phyloP scores from a whole-genome alignment of 2,113 vertebrate species.

The Pedetes capensis region DNA sequence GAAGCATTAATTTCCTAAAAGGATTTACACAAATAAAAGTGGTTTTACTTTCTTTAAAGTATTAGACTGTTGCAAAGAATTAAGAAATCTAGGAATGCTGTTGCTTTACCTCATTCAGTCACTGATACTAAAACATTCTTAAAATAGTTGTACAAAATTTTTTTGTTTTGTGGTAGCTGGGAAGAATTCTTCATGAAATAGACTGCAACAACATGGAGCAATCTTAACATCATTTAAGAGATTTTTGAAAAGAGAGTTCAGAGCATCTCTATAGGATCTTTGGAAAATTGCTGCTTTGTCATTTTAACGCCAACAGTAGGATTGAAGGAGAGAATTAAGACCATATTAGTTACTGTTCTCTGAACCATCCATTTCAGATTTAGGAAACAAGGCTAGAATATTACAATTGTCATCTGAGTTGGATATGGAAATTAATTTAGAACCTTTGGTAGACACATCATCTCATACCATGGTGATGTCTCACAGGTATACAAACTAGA shows the following conservation, averaged over 20 bases:
- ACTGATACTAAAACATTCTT: conserved; percentile 53
- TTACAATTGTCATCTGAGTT: conserved; percentile 19
- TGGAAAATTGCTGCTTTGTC: conserved; percentile 34
- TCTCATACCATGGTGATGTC: not conserved
- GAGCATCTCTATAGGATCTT: conserved; percentile 13
- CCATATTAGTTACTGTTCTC: conserved; percentile 16
- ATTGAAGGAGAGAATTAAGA: not conserved
- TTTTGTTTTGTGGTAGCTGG: conserved; percentile 49
- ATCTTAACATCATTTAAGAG: conserved; percentile 9
- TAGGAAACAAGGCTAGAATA: conserved; percentile 13
- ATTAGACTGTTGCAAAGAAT: conserved; percentile 23
- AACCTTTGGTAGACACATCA: conserved; percentile 1
- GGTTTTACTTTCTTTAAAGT: conserved; percentile 44
- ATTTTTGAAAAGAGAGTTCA: conserved; percentile 39
- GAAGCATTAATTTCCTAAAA: conserved; percentile 52
- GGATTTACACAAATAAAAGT: conserved; percentile 35
- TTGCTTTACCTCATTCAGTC: conserved; percentile 57
- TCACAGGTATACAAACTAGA: not conserved
- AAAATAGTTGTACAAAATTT: conserved; percentile 44
- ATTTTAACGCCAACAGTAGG: conserved; percentile 12
- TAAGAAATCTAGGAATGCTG: conserved; percentile 31
- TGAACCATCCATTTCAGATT: not conserved
- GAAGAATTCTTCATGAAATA: conserved; percentile 55
- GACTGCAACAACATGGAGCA: not conserved
- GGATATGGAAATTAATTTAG: conserved; percentile 38